Percentiles rank a stretch among this genome's conserved stretches.
phyloP scores from a whole-genome alignment of 2,797 vertebrate genomes.

The Aulostomus chinensis region DNA sequence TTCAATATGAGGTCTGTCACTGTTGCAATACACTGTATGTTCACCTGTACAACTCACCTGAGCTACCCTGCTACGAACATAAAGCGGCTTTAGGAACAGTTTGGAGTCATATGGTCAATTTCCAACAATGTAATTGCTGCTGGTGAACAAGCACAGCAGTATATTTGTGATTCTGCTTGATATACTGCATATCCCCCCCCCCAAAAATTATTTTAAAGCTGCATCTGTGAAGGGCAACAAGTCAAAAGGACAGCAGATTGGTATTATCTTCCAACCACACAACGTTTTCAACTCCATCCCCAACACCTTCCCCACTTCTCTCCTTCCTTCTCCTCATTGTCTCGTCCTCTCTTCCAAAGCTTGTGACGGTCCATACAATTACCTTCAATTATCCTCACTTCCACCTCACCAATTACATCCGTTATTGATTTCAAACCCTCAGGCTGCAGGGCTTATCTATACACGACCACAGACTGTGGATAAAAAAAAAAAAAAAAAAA shows the following conservation, averaged over 20 bases:
- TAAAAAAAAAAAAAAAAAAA: slow-evolving; percentile 30
- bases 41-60: too few species aligned
- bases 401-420: slow-evolving; percentile 77
- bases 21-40: too few species aligned
- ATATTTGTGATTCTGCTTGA: not conserved
- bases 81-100: not conserved
- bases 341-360: slow-evolving; percentile 52
- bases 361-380: slow-evolving; percentile 70
- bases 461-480: slow-evolving; percentile 37
- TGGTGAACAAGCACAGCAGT: not conserved
- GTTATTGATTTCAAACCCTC: slow-evolving; percentile 75
- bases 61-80: too few species aligned
- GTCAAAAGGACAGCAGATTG: not conserved
- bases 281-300: slow-evolving; percentile 12
- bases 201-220: not conserved
- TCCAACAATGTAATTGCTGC: not conserved
- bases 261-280: too few species aligned
- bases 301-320: slow-evolving; percentile 2
- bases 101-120: not conserved
- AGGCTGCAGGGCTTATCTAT: slow-evolving; percentile 66
- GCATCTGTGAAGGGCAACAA: slow-evolving; percentile 6
- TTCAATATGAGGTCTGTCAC: too few species aligned
- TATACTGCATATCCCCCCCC: not conserved
- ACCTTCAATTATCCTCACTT: slow-evolving; percentile 81
- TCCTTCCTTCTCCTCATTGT: slow-evolving; percentile 24